Evolutionary conservation across 2,113 vertebrate species (phyloP), one percentile per base, ranked within the genome.

Genomic region (Pituophis catenifer): DNA sequence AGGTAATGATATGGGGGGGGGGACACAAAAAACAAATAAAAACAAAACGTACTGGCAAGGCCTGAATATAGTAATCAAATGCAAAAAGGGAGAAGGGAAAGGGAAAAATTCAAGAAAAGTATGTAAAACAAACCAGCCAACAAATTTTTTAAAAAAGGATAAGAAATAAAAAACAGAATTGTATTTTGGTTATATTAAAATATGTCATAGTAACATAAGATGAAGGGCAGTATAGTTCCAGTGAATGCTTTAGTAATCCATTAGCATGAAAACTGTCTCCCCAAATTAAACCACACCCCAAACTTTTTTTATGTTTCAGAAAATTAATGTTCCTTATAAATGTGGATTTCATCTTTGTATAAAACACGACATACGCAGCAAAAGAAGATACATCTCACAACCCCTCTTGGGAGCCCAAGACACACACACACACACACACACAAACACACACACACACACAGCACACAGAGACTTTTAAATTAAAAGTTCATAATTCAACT

Each of bases 1-100:
- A 93, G 89, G 92, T 91, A 95, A 93, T 90, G 88, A 59, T 90
- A 89, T 90, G 88, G 92, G 4, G 44, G 44, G 44, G 44, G 44
- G 44, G 44, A 48, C 3, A 54, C 89, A 92, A 3, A 92, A 92
- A 92, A 87, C 15, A 3, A 92, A 90, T 48, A 53, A 88, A 89
- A 94, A 93, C 11, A 90, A 89, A 94, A 58, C 24, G 1, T 59
- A 33, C 44, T 86, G 92, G 70, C 65, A 86, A 86, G 89, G 29
- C 23, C 70, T 52, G 50, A 58, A 44, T 59, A 85, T 3, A 52
- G 54, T 59, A 85, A 89, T 92, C n/a, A 89, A 58, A 90, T 90
- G 92, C 58, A 75, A 59, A 88, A 87, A n/a, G 33, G n/a, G 21
- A 65, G 12, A 53, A 53, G 48, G 1, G 11, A 23, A 44, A 52